Evolutionary conservation across 1,140 invertebrate genomes (phyloP), one percentile per base, ranked within the genome.

Genomic region (Drosophila orena): DNA sequence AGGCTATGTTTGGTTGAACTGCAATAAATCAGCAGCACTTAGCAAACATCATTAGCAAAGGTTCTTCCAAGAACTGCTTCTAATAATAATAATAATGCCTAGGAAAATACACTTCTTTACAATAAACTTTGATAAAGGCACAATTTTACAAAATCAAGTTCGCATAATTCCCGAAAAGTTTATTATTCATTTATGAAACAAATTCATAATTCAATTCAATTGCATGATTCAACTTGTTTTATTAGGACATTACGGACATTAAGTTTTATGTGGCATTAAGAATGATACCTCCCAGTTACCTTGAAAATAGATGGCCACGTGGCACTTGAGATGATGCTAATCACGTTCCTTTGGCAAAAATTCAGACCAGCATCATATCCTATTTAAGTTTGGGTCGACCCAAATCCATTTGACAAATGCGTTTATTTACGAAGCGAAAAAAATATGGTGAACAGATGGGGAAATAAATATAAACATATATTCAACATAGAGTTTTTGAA

Each of bases 351-450:
- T 15, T n/a, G 38, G 30, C 49, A 42, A 62, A 66, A 66, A n/a
- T n/a, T 64, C 58, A 64, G 42, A 35, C 10, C n/a, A 49, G 14
- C 24, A 50, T 42, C 30, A 1, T 7, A 17, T 49, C 44, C 46
- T 17, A 14, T 30, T 66, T 66, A 34, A 50, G n/a, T 30, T 62
- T 34, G 57, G 57, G 62, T 62, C n/a, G 10, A 12, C n/a, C 14
- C 22, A 8, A 14, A 47, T 2, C 30, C 6, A 20, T 62, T 49
- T 62, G 34, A 40, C 15, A 7, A 38, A 61, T 38, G 24, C 11
- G 14, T n/a, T 14, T 0, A 30, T 7, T 1, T 7, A 10, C 1
- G 35, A 24, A 24, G n/a, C 3, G 7, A 60, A 60, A 30, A 3
- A 10, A 8, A 30, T 27, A 27, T 27, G 24, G 24, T 6, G 5